Conservation (phyloP, 2,888 invertebrate genomes). For the Trissoscelio sp. region DNA sequence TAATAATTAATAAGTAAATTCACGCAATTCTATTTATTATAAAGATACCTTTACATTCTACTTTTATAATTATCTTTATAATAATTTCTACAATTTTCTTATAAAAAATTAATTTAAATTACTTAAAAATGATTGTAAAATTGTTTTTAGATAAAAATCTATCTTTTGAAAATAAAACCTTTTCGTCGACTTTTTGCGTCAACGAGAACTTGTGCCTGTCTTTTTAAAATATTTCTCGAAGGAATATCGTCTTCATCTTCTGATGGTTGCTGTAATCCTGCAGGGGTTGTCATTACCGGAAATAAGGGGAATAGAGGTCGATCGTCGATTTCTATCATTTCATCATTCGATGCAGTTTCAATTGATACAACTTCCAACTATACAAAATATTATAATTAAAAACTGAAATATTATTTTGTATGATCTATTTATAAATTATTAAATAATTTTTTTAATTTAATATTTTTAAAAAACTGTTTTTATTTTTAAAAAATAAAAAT, state of each 20-base stretch:
- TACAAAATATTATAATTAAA: no score
- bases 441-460: not conserved
- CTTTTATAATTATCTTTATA: not conserved
- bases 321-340: conserved; percentile 72
- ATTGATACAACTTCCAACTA: conserved; percentile 78
- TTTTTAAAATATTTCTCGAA: conserved; percentile 90
- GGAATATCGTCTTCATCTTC: conserved; percentile 94
- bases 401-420: conserved; percentile 1
- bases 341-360: conserved; percentile 72
- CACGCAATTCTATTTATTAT: not conserved
- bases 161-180: conserved; percentile 84
- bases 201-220: conserved; percentile 92
- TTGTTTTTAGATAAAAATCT: conserved; percentile 13
- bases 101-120: not conserved
- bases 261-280: conserved; percentile 81
- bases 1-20: conserved; percentile 21
- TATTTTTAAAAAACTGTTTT: no score
- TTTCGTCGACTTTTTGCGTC: conserved; percentile 92
- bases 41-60: not conserved
- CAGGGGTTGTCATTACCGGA: conserved; percentile 74
- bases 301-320: conserved; percentile 78
- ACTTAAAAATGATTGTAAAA: not conserved
- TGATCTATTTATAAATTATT: not conserved
- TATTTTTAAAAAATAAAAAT: no score
- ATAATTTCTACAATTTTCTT: not conserved